Evolutionary conservation across 2,113 vertebrate genomes (phyloP).

Genomic region (Nannospalax galili): DNA sequence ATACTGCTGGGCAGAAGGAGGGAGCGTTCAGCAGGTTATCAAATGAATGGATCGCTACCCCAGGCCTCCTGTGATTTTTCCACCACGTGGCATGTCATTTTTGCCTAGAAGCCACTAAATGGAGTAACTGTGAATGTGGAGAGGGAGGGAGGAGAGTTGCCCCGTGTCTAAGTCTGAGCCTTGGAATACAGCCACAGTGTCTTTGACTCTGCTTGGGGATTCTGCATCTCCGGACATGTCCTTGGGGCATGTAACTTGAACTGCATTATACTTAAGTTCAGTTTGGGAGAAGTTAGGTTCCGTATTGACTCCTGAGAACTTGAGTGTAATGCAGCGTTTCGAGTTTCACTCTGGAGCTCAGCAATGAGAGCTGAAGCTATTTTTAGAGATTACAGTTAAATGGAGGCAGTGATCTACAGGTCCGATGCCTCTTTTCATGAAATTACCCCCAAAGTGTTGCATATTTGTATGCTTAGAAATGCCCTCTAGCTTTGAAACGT

Average conservation of each 20-base stretch:
- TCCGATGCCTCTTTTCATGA: slow-evolving; percentile 71
- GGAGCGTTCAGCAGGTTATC: slow-evolving; percentile 58
- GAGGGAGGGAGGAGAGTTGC: background rate
- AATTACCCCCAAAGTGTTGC: slow-evolving; percentile 59
- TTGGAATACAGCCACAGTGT: slow-evolving; percentile 32
- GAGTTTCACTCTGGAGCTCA: slow-evolving; percentile 59
- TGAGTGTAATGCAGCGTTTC: slow-evolving; percentile 38
- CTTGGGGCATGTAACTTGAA: slow-evolving; percentile 58
- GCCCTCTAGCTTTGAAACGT: background rate
- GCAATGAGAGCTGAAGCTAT: slow-evolving; percentile 66
- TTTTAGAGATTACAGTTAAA: slow-evolving; percentile 71
- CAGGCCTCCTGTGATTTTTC: slow-evolving; percentile 55
- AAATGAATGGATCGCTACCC: slow-evolving; percentile 28
- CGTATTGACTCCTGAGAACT: slow-evolving; percentile 40
- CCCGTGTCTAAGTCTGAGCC: slow-evolving; percentile 39
- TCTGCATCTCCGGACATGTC: slow-evolving; percentile 33
- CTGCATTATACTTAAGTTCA: slow-evolving; percentile 53
- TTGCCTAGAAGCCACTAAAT: slow-evolving; percentile 25
- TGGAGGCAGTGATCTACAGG: slow-evolving; percentile 70
- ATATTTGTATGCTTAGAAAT: slow-evolving; percentile 74
- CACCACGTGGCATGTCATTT: slow-evolving; percentile 19
- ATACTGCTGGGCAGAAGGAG: background rate
- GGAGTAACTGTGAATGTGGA: background rate
- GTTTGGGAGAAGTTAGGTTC: slow-evolving; percentile 59
- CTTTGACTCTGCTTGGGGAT: slow-evolving; percentile 17